A percentile compares a stretch with the other conserved stretches of the same genome.
Evolutionary conservation across 2,888 invertebrate genomes (phyloP).

Genomic region (Tineola bisselliella): DNA sequence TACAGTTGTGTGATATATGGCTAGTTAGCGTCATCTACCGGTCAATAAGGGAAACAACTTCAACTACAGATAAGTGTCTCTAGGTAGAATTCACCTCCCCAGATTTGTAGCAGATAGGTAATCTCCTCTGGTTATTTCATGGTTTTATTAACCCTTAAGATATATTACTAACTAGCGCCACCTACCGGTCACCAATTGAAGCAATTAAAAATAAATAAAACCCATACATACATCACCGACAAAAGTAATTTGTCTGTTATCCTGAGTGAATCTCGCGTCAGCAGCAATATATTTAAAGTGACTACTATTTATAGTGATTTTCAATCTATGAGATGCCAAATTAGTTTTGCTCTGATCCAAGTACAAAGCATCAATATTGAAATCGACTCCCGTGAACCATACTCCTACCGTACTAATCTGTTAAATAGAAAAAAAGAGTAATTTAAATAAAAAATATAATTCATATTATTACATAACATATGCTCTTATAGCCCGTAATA

Average conservation of each 20-base stretch:
- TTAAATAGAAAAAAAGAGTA: not conserved
- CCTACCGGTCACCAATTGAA: not conserved
- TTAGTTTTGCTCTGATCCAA: conserved; percentile 76
- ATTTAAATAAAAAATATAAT: no score
- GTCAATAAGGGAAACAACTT: no score
- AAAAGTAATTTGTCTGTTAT: conserved; percentile 73
- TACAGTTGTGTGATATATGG: no score
- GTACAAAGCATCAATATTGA: conserved; percentile 76
- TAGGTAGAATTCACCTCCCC: no score
- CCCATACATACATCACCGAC: conserved; percentile 68
- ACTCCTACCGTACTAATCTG: conserved; percentile 77
- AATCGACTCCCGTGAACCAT: conserved; percentile 83
- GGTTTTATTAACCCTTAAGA: no score
- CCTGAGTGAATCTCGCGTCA: conserved; percentile 73
- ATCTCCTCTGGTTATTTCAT: no score
- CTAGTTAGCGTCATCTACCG: no score
- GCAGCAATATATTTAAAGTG: conserved; percentile 76
- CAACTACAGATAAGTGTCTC: no score
- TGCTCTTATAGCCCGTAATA: no score
- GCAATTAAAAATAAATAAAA: not conserved
- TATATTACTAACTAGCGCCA: no score
- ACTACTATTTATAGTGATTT: conserved; percentile 76
- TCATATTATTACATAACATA: no score
- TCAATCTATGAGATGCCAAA: conserved; percentile 72
- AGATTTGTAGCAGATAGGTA: no score